phyloP scores from a whole-genome alignment of 2,888 invertebrate genomes.

The Thecocarcelia acutangulata region DNA sequence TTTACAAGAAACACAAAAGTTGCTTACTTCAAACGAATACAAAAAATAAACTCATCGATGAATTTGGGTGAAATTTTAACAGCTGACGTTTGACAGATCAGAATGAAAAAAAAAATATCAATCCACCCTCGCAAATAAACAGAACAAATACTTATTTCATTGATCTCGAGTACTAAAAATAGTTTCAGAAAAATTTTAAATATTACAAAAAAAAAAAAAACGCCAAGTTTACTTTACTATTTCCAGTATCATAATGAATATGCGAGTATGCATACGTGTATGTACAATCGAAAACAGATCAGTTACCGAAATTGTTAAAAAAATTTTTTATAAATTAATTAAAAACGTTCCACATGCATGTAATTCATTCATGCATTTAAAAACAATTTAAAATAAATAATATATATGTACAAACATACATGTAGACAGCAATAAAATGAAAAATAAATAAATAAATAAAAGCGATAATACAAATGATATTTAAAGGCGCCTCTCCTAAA shows the following conservation, averaged over 20 bases:
- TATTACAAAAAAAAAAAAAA: background rate
- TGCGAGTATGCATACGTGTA: background rate
- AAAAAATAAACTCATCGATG: too few species aligned
- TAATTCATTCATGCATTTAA: slow-evolving; percentile 59
- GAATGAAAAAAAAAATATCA: too few species aligned
- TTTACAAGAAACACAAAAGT: too few species aligned
- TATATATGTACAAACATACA: background rate
- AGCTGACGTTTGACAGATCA: too few species aligned
- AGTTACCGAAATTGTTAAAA: slow-evolving; percentile 43
- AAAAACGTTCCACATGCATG: slow-evolving; percentile 44
- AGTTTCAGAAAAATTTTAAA: background rate
- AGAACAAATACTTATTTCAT: background rate
- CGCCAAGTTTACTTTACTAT: background rate
- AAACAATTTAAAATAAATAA: slow-evolving; percentile 57
- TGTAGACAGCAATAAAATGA: background rate
- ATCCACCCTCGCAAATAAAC: background rate
- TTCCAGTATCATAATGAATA: too few species aligned
- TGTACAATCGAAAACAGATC: slow-evolving; percentile 41
- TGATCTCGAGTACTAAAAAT: too few species aligned
- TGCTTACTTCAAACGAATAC: too few species aligned
- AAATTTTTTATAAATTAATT: slow-evolving; percentile 37
- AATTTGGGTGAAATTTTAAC: too few species aligned
- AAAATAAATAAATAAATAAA: slow-evolving; percentile 30
- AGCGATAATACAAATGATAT: slow-evolving; percentile 45
- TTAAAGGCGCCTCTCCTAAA: slow-evolving; percentile 50